Base-by-base conservation (phyloP, 2,797 vertebrate species). In the Malacoctenus gilli region DNA sequence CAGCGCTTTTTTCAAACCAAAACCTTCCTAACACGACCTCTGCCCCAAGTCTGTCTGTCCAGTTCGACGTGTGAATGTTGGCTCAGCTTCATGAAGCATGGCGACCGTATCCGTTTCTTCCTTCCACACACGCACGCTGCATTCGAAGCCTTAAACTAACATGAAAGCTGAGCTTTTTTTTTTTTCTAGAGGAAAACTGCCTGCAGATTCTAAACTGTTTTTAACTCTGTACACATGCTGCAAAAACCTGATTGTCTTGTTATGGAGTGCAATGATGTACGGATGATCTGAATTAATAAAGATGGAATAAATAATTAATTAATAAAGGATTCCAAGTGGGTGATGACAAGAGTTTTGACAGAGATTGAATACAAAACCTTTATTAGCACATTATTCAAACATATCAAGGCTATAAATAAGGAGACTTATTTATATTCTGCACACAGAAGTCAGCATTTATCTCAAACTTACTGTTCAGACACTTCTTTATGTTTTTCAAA, bases 281-380 rank as follows among this genome's bases (percentile, higher is more conserved):
- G 9, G 9, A 28, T 28, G 9, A 28, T 28, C n/a, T n/a, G n/a
- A n/a, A 28, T 28, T 23, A 6, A 5, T 28, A 9, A 28, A 28
- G 6, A n/a, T n/a, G n/a, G n/a, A n/a, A n/a, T 9, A 28, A 28
- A 28, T 28, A 28, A 28, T 28, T n/a, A n/a, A 28, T 28, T 23
- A 6, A 5, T 28, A 9, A 28, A 28, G 6, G 9, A 49, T 60
- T 23, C 5, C 2, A 67, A 9, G 2, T n/a, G n/a, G n/a, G n/a
- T 12, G 2, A 28, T 22, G 12, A 1, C 8, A 48, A 8, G 12
- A 32, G 2, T 39, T 13, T 57, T 13, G 49, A 56, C 68, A 8
- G 12, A 32, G 2, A 36, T 13, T 57, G n/a, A 52, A 56, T 70
- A 70, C 2, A 74, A 72, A 69, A 69, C n/a, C 9, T 78, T 81